Evolutionary conservation across 2,113 vertebrate genomes (phyloP), one percentile per base, ranked within the genome.

Genomic region (Anseranas semipalmata): DNA sequence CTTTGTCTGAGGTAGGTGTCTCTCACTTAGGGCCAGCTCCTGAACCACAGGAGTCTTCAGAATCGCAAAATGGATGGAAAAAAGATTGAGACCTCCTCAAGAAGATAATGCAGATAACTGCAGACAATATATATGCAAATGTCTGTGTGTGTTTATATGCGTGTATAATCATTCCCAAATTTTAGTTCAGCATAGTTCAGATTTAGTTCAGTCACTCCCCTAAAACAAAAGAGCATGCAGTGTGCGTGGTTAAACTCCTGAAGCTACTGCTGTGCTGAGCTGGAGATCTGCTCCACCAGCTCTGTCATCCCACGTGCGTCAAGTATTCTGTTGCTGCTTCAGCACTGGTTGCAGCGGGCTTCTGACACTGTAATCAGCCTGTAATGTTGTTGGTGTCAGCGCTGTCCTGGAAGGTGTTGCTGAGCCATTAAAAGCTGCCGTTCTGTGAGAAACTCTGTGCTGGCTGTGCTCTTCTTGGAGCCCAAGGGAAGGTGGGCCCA

Each of bases 231-330:
- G 14, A 41, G 32, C 15, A 33, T 0, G 1, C 4, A 35, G 12
- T 60, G 52, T 77, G 12, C 13, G 10, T 50, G 56, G 14, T 33
- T 63, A 7, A 89, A 33, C 15, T 67, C 18, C 30, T 74, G 41
- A 22, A 59, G 12, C 73, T 50, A 70, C 10, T n/a, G 14, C 37
- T 81, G 14, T 50, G 16, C 12, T 50, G n/a, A 67, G 8, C 6
- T 46, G 21, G 65, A 41, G 84, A 58, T 41, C 46, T 30, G 11
- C n/a, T 81, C 32, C 32, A 13, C 41, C 35, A 39, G 19, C 39
- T 52, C 27, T 3, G 2, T 19, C n/a, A 50, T 71, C 28, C 19
- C 21, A 71, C 5, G 15, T 0, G 0, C 37, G 6, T 1, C 0
- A 24, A 33, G 13, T 5, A 2, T 48, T 77, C 55, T 1, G 1